Evolutionary conservation across 2,888 invertebrate species (phyloP).

Genomic region (Drosophila meridiana): DNA sequence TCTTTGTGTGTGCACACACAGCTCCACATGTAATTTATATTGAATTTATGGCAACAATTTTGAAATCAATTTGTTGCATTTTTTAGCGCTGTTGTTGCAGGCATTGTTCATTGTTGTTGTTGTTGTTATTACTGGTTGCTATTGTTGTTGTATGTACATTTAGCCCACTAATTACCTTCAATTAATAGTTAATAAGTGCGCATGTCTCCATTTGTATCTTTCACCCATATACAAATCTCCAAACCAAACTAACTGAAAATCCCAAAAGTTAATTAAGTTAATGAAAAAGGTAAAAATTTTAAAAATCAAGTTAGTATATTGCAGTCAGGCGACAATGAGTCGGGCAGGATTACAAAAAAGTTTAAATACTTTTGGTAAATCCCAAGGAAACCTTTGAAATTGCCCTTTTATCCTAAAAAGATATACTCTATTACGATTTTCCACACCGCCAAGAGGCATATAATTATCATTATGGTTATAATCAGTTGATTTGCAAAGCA

Average conservation of each 20-base stretch:
- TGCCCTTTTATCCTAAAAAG: no score
- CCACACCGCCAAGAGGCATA: no score
- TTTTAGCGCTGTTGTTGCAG: constrained; percentile 20
- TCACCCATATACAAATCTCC: constrained; percentile 25
- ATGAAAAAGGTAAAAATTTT: not conserved
- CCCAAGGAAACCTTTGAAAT: no score
- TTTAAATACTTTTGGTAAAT: no score
- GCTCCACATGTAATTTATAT: constrained; percentile 2
- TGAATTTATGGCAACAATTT: constrained; percentile 61
- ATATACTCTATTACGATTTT: no score
- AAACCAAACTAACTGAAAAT: constrained; percentile 16
- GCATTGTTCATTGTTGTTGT: constrained; percentile 16
- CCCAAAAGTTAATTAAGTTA: constrained; percentile 3
- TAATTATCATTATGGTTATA: no score
- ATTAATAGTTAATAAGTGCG: constrained; percentile 61
- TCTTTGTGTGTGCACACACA: constrained; percentile 1
- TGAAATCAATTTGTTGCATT: constrained; percentile 68
- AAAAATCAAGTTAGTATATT: not conserved
- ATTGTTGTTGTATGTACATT: constrained; percentile 35
- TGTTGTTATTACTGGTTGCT: constrained; percentile 29
- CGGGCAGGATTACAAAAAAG: no score
- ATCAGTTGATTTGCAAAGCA: no score
- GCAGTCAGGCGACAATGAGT: no score
- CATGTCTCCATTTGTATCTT: constrained; percentile 42
- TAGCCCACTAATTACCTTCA: constrained; percentile 61